Conservation (phyloP, 2,888 invertebrate genomes). For the Ariolimax columbianus region DNA sequence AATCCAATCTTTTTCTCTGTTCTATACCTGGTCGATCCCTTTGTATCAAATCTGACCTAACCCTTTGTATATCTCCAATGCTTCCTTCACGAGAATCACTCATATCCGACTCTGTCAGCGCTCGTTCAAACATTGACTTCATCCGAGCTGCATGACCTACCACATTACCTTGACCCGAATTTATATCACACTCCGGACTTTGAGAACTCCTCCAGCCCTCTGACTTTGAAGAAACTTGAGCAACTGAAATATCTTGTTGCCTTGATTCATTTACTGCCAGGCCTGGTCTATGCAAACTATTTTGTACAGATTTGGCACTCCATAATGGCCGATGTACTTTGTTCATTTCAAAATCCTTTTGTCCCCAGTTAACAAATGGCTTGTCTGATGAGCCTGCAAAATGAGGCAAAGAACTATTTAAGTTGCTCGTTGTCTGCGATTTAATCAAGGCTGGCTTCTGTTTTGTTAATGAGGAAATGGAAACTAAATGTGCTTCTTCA, state of each 20-base stretch:
- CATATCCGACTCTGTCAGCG: background rate
- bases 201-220: no score
- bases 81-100: background rate
- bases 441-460: background rate
- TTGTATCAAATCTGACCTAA: background rate
- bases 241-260: background rate
- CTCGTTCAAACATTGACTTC: slow-evolving; percentile 6
- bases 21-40: background rate
- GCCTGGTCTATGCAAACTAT: background rate
- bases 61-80: background rate
- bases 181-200: background rate
- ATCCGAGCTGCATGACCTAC: slow-evolving; percentile 2
- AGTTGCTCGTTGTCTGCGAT: background rate
- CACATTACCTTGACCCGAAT: background rate
- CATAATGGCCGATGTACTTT: background rate
- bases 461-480: background rate
- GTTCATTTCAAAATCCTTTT: background rate
- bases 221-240: background rate
- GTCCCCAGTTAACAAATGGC: background rate
- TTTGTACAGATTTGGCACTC: no score
- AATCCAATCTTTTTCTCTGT: background rate
- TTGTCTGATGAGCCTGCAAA: background rate
- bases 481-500: background rate
- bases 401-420: no score
- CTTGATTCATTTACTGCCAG: background rate